Evolutionary conservation across 2,113 vertebrate species (phyloP), one percentile per base, ranked within the genome.

Genomic region (Marmota monax): DNA sequence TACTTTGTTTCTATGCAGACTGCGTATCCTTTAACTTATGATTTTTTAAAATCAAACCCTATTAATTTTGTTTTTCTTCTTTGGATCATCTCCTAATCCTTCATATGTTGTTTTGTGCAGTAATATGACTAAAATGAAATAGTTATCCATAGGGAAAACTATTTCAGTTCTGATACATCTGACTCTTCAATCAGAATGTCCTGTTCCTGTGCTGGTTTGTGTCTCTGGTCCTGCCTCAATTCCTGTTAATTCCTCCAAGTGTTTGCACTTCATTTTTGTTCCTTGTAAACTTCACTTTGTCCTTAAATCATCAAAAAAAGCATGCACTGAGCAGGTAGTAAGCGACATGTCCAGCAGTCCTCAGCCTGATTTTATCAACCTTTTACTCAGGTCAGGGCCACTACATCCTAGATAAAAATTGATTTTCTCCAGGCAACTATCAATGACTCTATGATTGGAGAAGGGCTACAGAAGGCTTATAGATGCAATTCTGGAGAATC

Each of bases 211-310:
- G 4, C 70, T 37, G 45, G 4, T 39, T 85, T 56, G 22, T 48
- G 39, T 67, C 32, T 73, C 45, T 90, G 48, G 73, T 67, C 23
- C 63, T 95, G 58, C 69, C 58, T 80, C 23, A 27, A 1, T 29
- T 84, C 20, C 29, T 74, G 27, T 85, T 63, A 58, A 11, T 76
- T 94, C 39, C 86, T 93, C 70, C 72, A 76, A 73, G 56, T 45
- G 65, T 56, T 27, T 20, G 27, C 22, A 61, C 23, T 73, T 90
- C 42, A 69, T 80, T n/a, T 22, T 51, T 78, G 42, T 7, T 61
- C 84, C 37, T 83, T 85, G 79, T 29, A 63, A 82, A 51, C 53
- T 86, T 92, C 34, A 65, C 69, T 85, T 84, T 78, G 73, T 82
- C 53, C 45, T 69, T 48, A 88, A 76, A 39, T 42, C 39, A 39